These are phyloP conservation scores for Pangasius larnaudii DNA, from an alignment of 2,797 vertebrate genomes.

Conservation along the genomic window DNA sequence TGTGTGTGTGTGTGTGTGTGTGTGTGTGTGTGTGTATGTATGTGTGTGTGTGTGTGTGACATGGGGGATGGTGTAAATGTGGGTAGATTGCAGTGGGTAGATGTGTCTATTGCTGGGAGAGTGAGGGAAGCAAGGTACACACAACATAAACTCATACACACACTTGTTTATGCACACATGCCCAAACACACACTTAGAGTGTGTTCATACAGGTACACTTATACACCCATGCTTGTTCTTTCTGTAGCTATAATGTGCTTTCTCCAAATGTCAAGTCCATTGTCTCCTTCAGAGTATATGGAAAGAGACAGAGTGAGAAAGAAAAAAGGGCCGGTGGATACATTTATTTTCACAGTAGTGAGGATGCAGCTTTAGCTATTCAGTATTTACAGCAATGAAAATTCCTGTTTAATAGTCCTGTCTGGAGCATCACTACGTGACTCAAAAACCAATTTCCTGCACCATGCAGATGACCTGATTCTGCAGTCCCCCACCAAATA, in stretches of 20 bases:
- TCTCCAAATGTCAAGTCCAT: slow-evolving; percentile 1
- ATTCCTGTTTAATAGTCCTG: not conserved
- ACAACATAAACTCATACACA: not conserved
- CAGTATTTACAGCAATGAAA: not conserved
- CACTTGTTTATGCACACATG: not conserved
- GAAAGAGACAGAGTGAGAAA: not conserved
- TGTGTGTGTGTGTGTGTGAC: not conserved
- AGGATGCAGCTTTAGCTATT: not conserved
- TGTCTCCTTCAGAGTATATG: not conserved
- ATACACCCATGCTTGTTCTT: not conserved
- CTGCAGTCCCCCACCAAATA: not conserved
- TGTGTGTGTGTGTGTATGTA: slow-evolving; percentile 10
- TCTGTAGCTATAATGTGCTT: not conserved
- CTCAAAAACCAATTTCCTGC: slow-evolving; percentile 30
- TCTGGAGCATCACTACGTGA: not conserved
- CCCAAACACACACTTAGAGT: not conserved
- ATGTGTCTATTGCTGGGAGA: slow-evolving; percentile 38
- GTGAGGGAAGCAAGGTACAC: not conserved
- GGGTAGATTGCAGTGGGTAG: slow-evolving; percentile 38
- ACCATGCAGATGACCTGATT: slow-evolving; percentile 35
- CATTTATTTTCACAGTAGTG: not conserved
- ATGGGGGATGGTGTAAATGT: slow-evolving; percentile 23
- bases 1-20: not conserved
- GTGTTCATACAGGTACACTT: not conserved
- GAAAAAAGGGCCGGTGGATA: not conserved